Evolutionary conservation across 2,113 vertebrate genomes (phyloP), one percentile per base, ranked within the genome.

Genomic region (Condylura cristata): DNA sequence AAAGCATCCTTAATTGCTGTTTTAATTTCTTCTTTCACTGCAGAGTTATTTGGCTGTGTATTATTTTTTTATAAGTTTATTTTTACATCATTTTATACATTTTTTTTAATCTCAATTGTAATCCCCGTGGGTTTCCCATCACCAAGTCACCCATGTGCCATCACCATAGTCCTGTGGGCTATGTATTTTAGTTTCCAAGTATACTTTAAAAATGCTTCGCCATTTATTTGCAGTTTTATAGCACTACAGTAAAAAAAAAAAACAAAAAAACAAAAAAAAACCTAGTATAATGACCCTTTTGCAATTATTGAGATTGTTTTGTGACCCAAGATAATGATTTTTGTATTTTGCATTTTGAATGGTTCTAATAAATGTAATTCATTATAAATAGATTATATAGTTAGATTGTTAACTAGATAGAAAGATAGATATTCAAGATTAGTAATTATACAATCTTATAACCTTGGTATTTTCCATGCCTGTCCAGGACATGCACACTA

Each of bases 11-110:
- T 66, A 78, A 71, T n/a, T 84, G 58, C 1, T 24, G 16, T 79
- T 92, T 92, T 44, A 68, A 92, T 90, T 92, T 75, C 20, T 71
- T 83, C 32, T 81, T 96, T 90, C 44, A 56, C 28, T 80, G 32
- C 13, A 74, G 18, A 81, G 20, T 63, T 72, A 84, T 30, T 83
- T 53, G 39, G 32, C 56, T 58, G 34, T 48, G 22, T 58, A 5
- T 34, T 34, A 37, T 65, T 34, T 60, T 86, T 79, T 90, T 88
- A 14, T n/a, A n/a, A n/a, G n/a, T n/a, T n/a, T n/a, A n/a, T n/a
- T n/a, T n/a, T n/a, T n/a, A n/a, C n/a, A n/a, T n/a, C n/a, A n/a
- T n/a, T n/a, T n/a, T n/a, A n/a, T n/a, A n/a, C n/a, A n/a, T n/a
- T n/a, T n/a, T n/a, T n/a, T n/a, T n/a, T n/a, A n/a, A n/a, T n/a